phyloP scores from a whole-genome alignment of 2,797 vertebrate species.

The Periparus ater region DNA sequence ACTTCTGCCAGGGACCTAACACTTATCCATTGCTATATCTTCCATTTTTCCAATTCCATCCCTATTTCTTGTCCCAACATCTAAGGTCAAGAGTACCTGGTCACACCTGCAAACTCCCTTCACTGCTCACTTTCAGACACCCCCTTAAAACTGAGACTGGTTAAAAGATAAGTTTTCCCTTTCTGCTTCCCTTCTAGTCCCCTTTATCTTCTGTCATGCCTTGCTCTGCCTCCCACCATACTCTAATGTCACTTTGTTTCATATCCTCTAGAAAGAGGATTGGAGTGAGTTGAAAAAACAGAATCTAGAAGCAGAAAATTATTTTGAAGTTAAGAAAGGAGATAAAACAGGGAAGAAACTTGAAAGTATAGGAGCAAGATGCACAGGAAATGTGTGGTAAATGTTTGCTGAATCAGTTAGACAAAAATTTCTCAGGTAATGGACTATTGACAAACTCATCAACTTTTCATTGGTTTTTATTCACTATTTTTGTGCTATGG shows the following conservation, averaged over 20 bases:
- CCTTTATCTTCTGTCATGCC: not conserved
- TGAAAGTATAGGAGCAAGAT: not conserved
- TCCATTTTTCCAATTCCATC: not conserved
- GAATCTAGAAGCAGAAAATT: not conserved
- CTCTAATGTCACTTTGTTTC: not conserved
- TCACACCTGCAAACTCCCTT: not conserved
- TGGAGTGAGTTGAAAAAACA: not conserved
- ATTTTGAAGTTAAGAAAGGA: not conserved
- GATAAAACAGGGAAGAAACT: not conserved
- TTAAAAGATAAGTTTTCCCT: not conserved
- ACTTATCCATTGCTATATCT: not conserved
- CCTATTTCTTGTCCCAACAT: not conserved
- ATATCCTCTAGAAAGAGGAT: not conserved
- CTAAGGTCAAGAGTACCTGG: not conserved
- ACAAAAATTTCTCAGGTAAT: not conserved
- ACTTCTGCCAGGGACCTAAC: not conserved
- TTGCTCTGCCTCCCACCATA: not conserved
- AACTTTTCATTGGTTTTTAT: not conserved
- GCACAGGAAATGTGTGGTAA: not conserved
- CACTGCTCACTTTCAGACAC: not conserved
- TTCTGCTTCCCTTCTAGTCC: not conserved
- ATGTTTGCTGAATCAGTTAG: not conserved
- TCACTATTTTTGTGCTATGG: not conserved
- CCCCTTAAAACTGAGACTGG: not conserved
- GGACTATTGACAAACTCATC: conserved; percentile 11